Conservation (phyloP, 1,140 invertebrate genomes). For the Atta colombica region DNA sequence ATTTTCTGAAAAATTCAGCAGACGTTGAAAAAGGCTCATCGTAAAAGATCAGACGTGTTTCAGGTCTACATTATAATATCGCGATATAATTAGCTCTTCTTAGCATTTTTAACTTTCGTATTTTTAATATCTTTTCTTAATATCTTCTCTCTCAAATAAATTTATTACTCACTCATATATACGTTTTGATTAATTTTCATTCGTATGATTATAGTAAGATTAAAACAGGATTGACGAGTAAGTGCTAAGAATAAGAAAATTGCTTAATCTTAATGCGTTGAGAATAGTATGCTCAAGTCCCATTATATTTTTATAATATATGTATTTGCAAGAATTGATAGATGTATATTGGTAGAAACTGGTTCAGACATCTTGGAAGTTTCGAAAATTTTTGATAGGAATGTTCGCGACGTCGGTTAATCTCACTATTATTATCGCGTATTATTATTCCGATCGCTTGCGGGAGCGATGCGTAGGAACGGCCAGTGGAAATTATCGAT, state of each 20-base stretch:
- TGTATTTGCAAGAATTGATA: neutral
- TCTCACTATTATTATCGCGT: constrained; percentile 55
- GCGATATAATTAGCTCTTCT: neutral
- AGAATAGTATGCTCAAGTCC: neutral
- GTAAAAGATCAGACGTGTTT: neutral
- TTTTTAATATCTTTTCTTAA: neutral
- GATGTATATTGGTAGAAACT: neutral
- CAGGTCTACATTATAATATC: neutral
- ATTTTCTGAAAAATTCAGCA: neutral
- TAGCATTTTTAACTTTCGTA: neutral
- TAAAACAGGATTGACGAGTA: neutral
- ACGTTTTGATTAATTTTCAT: neutral
- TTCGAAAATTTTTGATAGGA: constrained; percentile 2
- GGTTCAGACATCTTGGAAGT: neutral
- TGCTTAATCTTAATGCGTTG: neutral
- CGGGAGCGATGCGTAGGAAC: constrained; percentile 49
- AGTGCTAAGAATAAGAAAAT: neutral
- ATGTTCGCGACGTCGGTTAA: constrained; percentile 23
- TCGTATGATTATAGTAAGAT: neutral
- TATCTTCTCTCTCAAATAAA: neutral
- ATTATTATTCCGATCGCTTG: constrained; percentile 39
- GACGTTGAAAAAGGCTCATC: neutral
- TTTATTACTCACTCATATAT: neutral
- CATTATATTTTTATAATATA: neutral
- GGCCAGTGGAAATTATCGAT: constrained; percentile 30